phyloP scores from a whole-genome alignment of 2,113 vertebrate species.

The Synodontis membranacea region DNA sequence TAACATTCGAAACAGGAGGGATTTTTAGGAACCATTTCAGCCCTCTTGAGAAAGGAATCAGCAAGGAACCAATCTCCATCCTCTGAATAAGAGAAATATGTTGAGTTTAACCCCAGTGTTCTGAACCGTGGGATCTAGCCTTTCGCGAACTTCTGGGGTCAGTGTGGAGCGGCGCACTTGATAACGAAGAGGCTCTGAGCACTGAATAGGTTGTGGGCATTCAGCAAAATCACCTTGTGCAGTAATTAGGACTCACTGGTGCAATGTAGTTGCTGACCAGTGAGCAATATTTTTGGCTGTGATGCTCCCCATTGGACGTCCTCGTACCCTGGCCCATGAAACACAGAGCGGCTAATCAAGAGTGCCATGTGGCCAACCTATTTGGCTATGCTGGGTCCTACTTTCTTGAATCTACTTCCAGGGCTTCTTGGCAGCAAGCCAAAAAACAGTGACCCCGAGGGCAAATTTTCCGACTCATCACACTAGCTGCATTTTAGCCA shows the following conservation, averaged over 20 bases:
- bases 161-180: background rate
- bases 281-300: background rate
- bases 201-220: background rate
- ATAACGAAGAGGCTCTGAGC: background rate
- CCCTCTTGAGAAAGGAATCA: background rate
- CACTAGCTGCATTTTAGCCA: background rate
- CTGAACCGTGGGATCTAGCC: background rate
- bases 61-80: background rate
- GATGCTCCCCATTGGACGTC: background rate
- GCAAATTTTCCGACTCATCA: background rate
- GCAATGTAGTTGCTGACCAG: background rate
- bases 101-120: background rate
- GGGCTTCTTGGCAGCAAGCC: slow-evolving; percentile 1
- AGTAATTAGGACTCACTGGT: background rate
- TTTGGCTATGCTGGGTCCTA: background rate
- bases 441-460: background rate
- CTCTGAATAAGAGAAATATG: background rate
- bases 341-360: background rate
- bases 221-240: background rate
- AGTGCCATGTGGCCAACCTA: background rate
- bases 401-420: background rate
- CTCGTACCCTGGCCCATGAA: background rate
- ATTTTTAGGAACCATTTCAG: background rate
- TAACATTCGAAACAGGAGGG: background rate
- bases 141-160: background rate